phyloP scores from a whole-genome alignment of 2,888 invertebrate genomes.

The Lycophotia porphyrea region DNA sequence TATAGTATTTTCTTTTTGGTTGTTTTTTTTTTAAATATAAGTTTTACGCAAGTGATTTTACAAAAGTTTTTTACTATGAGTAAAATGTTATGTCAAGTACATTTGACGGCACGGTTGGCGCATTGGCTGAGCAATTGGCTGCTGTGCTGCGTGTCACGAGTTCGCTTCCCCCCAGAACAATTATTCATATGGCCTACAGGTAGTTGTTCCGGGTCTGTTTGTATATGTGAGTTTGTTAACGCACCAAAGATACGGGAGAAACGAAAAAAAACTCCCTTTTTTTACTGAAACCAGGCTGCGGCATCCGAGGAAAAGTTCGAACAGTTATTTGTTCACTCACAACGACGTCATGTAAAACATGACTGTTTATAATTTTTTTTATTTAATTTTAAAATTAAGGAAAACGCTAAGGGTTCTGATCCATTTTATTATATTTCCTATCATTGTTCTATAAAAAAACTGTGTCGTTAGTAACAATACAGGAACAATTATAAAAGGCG shows the following conservation, averaged over 20 bases:
- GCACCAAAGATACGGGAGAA: too few species aligned
- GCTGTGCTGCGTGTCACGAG: background rate
- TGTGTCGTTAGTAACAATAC: conserved; percentile 3
- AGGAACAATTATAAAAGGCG: background rate
- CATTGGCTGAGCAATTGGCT: background rate
- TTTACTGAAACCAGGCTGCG: too few species aligned
- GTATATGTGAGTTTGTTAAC: too few species aligned
- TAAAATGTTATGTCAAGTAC: background rate
- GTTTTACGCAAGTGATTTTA: background rate
- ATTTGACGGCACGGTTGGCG: background rate
- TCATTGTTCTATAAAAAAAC: background rate
- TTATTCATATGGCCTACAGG: too few species aligned
- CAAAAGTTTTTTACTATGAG: background rate
- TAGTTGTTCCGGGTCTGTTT: too few species aligned
- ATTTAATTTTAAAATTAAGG: background rate
- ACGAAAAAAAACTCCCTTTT: too few species aligned
- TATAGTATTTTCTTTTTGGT: background rate
- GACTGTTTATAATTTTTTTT: too few species aligned
- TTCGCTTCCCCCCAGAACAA: background rate
- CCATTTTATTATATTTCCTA: background rate
- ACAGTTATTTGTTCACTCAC: background rate
- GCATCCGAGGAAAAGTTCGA: background rate
- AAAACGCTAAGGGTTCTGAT: background rate
- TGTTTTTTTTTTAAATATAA: background rate
- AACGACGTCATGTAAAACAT: background rate